Evolutionary conservation across 2,113 vertebrate species (phyloP).

Genomic region (Cololabis saira): DNA sequence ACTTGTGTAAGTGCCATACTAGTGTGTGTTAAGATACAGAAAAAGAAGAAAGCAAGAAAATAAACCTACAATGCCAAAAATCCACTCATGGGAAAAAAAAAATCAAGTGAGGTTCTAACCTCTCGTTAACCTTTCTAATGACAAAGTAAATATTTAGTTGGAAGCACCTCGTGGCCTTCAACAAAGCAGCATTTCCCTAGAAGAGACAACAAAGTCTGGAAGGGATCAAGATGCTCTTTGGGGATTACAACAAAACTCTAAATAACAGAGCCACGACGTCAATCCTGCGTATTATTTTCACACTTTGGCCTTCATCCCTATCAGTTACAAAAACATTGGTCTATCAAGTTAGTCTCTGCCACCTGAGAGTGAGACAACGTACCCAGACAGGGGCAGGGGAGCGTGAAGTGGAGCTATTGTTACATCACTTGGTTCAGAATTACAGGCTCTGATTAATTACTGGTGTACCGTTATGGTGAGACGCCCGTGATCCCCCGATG

Average conservation of each 20-base stretch:
- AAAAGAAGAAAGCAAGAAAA: conserved; percentile 8
- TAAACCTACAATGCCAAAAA: conserved; percentile 8
- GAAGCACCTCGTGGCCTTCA: conserved; percentile 1
- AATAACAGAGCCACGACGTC: not conserved
- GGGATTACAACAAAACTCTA: conserved; percentile 23
- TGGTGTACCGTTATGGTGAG: not conserved
- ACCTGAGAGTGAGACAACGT: too few relatives aligned
- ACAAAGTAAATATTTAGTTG: conserved; percentile 8
- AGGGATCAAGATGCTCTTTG: conserved; percentile 15
- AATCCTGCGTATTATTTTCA: not conserved
- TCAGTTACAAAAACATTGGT: not conserved
- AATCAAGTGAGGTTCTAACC: not conserved
- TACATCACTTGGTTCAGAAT: not conserved
- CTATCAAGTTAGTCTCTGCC: too few relatives aligned
- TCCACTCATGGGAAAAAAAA: conserved; percentile 10
- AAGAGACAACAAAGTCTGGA: conserved; percentile 25
- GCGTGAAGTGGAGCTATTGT: not conserved
- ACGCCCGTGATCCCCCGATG: not conserved
- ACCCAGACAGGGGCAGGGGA: too few relatives aligned
- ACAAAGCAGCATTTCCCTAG: conserved; percentile 16
- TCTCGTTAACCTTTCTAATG: not conserved
- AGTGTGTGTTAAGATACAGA: not conserved
- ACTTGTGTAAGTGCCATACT: too few relatives aligned
- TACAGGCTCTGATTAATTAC: too few relatives aligned
- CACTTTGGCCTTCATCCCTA: not conserved